Base-by-base conservation (phyloP, 2,888 invertebrate species). In the Leptinotarsa rubiginosa region DNA sequence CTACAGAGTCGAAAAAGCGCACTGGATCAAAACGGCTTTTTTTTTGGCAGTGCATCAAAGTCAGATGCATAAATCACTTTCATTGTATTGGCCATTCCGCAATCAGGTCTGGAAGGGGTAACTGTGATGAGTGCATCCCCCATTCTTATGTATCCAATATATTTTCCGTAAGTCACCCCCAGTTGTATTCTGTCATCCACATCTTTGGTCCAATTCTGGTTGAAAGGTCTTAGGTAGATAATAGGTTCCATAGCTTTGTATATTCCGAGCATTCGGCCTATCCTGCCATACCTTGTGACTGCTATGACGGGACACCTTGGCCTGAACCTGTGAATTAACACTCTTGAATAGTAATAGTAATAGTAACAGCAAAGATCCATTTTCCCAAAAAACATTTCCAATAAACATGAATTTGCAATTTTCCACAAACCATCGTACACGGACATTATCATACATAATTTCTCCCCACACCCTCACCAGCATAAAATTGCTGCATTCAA, bases 271-370 rank as follows among this genome's bases (percentile, higher is more conserved):
- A 94, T 92, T 72, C 94, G 88, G 1, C 94, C 92, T 10, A 92
- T 91, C 80, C 91, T 91, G 25, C 91, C 91, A 77, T 91, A 89
- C 81, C 94, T 89, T 0, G 94, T 94, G 13, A 96, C 91, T 4
- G 94, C 92, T 69, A 96, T 88, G 72, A 96, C 92, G 0, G 95
- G 95, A 85, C 95, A 95, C 70, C 91, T 87, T 1, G 95, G 94
- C 80, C 91, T 89, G 80, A 79, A 81, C 72, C 80, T 79, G 18
- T 13, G 74, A 56, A 56, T 41, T 10, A 12, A 3, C 3, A 41
- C 10, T 41, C 10, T 10, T 41, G 10, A 41, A 41, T 41, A 10
- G 7, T 31, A 31, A 31, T 31, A 7, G 1, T 7, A 31, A 31
- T 31, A 7, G 1, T 7, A 31, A 31, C 7, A 4, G 20, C 20